Conservation (phyloP, 2,888 invertebrate genomes). For the Cybosia mesomella region DNA sequence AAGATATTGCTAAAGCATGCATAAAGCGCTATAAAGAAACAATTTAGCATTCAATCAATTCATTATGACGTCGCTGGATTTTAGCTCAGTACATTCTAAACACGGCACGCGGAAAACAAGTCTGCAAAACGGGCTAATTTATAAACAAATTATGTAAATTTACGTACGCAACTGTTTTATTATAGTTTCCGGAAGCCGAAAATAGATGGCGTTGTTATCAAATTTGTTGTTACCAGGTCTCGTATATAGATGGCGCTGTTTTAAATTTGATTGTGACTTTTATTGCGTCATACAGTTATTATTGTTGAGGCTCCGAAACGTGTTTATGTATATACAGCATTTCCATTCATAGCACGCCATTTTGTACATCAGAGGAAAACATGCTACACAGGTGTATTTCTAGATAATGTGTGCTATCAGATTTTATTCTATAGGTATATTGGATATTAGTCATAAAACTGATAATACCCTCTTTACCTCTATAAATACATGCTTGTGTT, state of each 20-base stretch:
- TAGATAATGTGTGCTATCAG: neutral
- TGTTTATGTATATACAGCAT: neutral
- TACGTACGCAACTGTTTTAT: neutral
- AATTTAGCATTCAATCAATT: neutral
- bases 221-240: neutral
- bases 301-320: neutral
- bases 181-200: neutral
- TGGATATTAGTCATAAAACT: neutral
- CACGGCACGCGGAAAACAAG: slow-evolving; percentile 6
- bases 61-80: neutral
- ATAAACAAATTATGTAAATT: neutral
- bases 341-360: neutral
- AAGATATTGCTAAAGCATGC: neutral
- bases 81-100: slow-evolving; percentile 6
- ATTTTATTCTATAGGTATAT: neutral
- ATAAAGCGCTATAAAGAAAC: neutral
- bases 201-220: neutral
- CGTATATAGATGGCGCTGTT: slow-evolving; percentile 1
- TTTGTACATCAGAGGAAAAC: neutral
- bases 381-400: neutral
- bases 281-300: neutral
- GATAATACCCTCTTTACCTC: neutral
- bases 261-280: neutral
- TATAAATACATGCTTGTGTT: too few relatives aligned
- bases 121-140: neutral